phyloP scores from a whole-genome alignment of 2,888 invertebrate genomes.

The Drosophila subquinaria region DNA sequence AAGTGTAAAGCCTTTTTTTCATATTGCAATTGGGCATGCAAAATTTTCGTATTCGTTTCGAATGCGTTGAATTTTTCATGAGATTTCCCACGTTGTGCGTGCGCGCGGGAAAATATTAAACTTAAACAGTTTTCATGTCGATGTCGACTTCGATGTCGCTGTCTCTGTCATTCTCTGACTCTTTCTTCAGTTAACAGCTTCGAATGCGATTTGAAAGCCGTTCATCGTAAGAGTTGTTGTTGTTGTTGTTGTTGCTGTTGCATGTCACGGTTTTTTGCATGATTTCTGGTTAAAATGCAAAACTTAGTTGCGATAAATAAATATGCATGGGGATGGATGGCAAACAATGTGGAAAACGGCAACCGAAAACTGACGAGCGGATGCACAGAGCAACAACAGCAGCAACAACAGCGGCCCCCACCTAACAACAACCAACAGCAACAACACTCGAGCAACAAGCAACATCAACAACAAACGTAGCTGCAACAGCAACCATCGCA shows the following conservation, averaged over 20 bases:
- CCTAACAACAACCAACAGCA: slow-evolving; percentile 43
- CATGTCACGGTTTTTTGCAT: slow-evolving; percentile 72
- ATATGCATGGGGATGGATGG: slow-evolving; percentile 71
- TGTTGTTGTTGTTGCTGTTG: slow-evolving; percentile 52
- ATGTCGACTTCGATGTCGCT: slow-evolving; percentile 21
- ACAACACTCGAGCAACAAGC: slow-evolving; percentile 44
- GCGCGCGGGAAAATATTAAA: slow-evolving; percentile 72
- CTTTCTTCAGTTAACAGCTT: slow-evolving; percentile 72
- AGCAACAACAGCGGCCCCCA: slow-evolving; percentile 47
- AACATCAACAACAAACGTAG: slow-evolving; percentile 23
- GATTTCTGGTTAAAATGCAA: slow-evolving; percentile 78
- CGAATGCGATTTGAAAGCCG: slow-evolving; percentile 71
- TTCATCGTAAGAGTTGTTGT: slow-evolving; percentile 52
- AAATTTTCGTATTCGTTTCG: slow-evolving; percentile 45
- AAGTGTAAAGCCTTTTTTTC: slow-evolving; percentile 40
- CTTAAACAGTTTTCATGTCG: slow-evolving; percentile 69
- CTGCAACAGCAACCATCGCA: slow-evolving; percentile 47
- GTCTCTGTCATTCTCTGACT: slow-evolving; percentile 33
- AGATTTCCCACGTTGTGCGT: slow-evolving; percentile 80
- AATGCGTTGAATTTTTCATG: slow-evolving; percentile 65
- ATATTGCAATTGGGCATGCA: slow-evolving; percentile 62
- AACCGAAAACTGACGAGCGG: slow-evolving; percentile 74
- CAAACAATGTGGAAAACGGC: slow-evolving; percentile 72
- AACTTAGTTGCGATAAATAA: slow-evolving; percentile 75
- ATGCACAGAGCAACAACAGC: slow-evolving; percentile 57